These are phyloP conservation scores for Drosophila buzzatii DNA, from an alignment of 2,888 invertebrate genomes.

Conservation along the genomic window DNA sequence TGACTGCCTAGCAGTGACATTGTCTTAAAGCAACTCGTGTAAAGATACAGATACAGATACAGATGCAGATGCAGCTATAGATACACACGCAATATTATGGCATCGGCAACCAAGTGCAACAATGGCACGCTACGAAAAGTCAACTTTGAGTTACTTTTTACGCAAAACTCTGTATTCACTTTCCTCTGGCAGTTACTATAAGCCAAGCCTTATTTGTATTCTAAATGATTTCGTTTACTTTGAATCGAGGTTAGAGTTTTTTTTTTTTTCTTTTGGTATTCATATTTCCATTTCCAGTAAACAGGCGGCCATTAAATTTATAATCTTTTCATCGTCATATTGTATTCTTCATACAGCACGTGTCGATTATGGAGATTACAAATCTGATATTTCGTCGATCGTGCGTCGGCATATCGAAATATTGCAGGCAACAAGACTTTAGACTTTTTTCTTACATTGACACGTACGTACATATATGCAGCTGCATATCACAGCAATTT, in stretches of 20 bases:
- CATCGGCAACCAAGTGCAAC: slow-evolving; percentile 1
- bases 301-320: slow-evolving; percentile 6
- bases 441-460: background rate
- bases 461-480: background rate
- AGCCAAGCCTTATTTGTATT: background rate
- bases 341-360: background rate
- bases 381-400: slow-evolving; percentile 4
- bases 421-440: background rate
- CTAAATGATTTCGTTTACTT: background rate
- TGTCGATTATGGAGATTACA: slow-evolving; percentile 1
- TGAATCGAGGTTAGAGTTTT: background rate
- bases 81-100: slow-evolving; percentile 28
- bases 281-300: background rate
- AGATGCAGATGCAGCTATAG: slow-evolving; percentile 3
- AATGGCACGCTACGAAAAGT: slow-evolving; percentile 8
- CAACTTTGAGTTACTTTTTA: background rate
- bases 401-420: background rate
- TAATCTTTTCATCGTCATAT: background rate
- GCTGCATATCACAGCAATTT: background rate
- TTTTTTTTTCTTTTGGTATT: too few relatives aligned
- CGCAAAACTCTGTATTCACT: slow-evolving; percentile 6
- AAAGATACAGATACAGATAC: background rate
- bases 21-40: slow-evolving; percentile 27
- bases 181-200: background rate
- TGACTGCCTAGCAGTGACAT: slow-evolving; percentile 39